Evolutionary conservation across 2,113 vertebrate genomes (phyloP).

Genomic region (Philantomba maxwellii): DNA sequence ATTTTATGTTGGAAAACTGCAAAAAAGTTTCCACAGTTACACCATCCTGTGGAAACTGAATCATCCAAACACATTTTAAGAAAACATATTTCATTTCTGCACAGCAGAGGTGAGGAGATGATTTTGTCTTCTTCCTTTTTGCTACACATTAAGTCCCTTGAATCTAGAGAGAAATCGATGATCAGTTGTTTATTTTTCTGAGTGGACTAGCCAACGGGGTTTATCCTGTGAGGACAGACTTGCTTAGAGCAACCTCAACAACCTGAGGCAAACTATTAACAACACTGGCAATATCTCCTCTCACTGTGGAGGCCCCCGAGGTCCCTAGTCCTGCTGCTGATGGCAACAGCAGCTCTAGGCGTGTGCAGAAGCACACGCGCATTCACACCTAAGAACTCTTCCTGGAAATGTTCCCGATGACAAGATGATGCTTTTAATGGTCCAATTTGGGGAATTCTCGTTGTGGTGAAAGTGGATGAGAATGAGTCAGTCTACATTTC

Average conservation of each 20-base stretch:
- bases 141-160: neutral
- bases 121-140: neutral
- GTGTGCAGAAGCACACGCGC: fast-evolving
- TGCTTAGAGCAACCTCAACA: neutral
- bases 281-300: neutral
- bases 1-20: neutral
- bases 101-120: neutral
- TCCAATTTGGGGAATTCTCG: neutral
- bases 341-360: neutral
- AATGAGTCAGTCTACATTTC: neutral
- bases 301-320: fast-evolving
- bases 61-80: neutral
- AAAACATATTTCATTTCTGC: neutral
- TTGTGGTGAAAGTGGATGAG: neutral
- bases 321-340: neutral
- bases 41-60: neutral
- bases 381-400: neutral
- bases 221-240: neutral
- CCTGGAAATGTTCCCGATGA: neutral
- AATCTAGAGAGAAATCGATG: neutral
- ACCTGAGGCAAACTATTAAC: neutral
- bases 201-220: neutral
- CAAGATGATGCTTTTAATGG: neutral
- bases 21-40: neutral
- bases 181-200: neutral